Base-by-base conservation (phyloP, 2,797 vertebrate genomes). In the Adelosebastes latens region DNA sequence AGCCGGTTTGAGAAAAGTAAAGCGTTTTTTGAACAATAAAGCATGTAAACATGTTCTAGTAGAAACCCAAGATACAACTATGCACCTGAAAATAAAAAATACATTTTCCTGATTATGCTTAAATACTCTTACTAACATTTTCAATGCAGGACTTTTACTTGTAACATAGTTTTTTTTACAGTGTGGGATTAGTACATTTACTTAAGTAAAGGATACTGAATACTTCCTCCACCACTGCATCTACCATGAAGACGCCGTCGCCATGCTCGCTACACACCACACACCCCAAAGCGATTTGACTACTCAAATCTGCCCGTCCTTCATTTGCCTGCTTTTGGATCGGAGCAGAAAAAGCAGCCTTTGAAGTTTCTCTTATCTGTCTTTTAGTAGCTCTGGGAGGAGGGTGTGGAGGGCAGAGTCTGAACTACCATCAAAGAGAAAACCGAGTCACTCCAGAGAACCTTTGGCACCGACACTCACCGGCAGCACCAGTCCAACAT, bases 351-450 rank as follows among this genome's bases (percentile, higher is more conserved):
- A 75, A 76, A 59, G 42, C 75, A 63, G 73, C 52, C 87, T 93
- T 92, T 92, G 85, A 90, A 93, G 87, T 84, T 46, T 32, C 79
- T 89, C 82, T 89, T 80, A 91, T 85, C 84, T 72, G 65, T 75
- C 71, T 82, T 72, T 80, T 73, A 74, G 78, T 52, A 31, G 79
- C 71, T 84, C 77, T 72, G 81, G 65, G 62, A 49, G 52, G 36
- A 55, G 42, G 20, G 65, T 27, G 25, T 46, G 39, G 36, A 75
- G 75, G 58, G 72, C 55, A 76, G 67, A 71, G 49, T 79, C 68
- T 77, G 83, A 76, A 78, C 61, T 71, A 32, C 75, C 86, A 85
- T 92, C 82, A 91, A 92, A 92, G 84, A 82, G 76, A 84, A 76
- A 78, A 74, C 3, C 2, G 52, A 77, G 65, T 82, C 73, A 80